Evolutionary conservation across 2,797 vertebrate genomes (phyloP).

Genomic region (Sebastiscus tertius): DNA sequence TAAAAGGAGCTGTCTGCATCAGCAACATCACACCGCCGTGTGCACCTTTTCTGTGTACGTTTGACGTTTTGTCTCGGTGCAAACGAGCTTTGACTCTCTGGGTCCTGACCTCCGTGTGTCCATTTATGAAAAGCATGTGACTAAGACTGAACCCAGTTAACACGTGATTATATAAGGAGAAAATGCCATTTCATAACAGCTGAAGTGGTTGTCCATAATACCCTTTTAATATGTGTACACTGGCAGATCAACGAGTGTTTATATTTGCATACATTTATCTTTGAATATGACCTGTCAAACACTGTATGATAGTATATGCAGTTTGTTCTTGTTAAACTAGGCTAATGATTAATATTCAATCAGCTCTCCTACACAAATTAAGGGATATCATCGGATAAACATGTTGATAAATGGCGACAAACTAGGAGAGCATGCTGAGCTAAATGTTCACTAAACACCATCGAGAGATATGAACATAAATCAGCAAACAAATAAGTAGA

Average conservation of each 20-base stretch:
- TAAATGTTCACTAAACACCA: slow-evolving; percentile 15
- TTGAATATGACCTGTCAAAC: background rate
- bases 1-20: background rate
- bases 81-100: background rate
- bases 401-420: slow-evolving; percentile 17
- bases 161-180: slow-evolving; percentile 65
- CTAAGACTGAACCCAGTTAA: slow-evolving; percentile 37
- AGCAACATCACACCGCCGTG: background rate
- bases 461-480: background rate
- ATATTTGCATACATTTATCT: slow-evolving; percentile 6
- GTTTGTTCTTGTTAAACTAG: background rate
- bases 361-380: slow-evolving; percentile 46
- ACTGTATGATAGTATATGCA: background rate
- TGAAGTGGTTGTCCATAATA: slow-evolving; percentile 43
- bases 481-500: slow-evolving; percentile 10
- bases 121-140: slow-evolving; percentile 30
- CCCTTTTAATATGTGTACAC: slow-evolving; percentile 37
- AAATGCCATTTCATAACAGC: slow-evolving; percentile 72
- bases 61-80: background rate
- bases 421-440: slow-evolving; percentile 13
- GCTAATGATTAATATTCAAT: background rate
- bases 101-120: background rate
- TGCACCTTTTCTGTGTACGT: background rate
- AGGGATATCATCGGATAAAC: slow-evolving; percentile 33
- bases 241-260: slow-evolving; percentile 25